phyloP scores from a whole-genome alignment of 2,797 vertebrate genomes.

The Ammospiza maritima region DNA sequence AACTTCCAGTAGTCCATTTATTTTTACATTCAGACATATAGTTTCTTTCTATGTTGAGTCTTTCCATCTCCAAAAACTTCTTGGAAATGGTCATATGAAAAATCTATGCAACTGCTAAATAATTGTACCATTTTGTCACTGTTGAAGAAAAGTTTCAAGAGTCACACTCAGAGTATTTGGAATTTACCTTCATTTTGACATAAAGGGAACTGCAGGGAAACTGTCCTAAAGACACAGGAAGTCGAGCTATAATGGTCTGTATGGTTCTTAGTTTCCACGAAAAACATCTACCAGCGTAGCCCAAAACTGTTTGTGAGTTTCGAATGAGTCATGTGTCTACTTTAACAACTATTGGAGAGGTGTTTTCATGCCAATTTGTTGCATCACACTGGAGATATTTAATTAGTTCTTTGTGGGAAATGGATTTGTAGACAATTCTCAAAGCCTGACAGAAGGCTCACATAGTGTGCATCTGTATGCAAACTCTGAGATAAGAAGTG shows the following conservation, averaged over 20 bases:
- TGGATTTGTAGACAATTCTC: background rate
- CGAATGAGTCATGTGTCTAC: background rate
- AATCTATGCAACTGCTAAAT: background rate
- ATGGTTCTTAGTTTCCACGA: background rate
- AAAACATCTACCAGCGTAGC: background rate
- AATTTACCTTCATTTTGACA: background rate
- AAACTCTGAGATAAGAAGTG: background rate
- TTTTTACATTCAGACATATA: background rate
- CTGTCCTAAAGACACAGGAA: background rate
- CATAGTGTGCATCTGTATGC: background rate
- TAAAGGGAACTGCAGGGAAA: background rate
- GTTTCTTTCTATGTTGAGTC: background rate
- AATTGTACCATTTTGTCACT: background rate
- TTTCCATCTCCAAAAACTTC: background rate
- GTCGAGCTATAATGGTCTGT: rapidly evolving
- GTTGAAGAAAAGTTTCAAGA: background rate
- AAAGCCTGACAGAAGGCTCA: background rate
- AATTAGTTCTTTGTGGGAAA: background rate
- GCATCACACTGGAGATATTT: background rate
- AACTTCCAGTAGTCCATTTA: background rate
- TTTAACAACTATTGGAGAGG: background rate
- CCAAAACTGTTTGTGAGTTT: background rate
- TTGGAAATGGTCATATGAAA: background rate
- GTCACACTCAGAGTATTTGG: background rate
- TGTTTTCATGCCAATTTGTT: background rate